Conservation (phyloP, 1,140 invertebrate genomes). For the Nasonia longicornis region DNA sequence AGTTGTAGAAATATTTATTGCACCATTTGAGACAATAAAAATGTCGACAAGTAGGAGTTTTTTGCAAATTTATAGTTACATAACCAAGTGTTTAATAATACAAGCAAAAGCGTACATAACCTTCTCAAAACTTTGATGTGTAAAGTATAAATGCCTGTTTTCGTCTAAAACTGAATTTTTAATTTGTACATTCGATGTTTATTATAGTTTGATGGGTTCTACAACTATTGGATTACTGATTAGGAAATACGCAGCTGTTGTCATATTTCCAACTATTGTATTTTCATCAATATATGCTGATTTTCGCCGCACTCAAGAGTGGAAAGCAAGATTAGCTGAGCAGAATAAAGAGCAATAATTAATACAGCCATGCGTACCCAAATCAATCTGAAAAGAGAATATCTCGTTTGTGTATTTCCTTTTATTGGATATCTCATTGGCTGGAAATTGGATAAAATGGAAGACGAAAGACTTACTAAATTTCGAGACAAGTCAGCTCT, state of each 20-base stretch:
- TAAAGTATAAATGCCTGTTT: not conserved
- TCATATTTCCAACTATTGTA: slow-evolving; percentile 75
- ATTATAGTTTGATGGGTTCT: slow-evolving; percentile 60
- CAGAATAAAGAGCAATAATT: slow-evolving; percentile 30
- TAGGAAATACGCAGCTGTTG: slow-evolving; percentile 72
- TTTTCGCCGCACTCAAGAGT: slow-evolving; percentile 76
- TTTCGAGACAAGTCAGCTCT: slow-evolving; percentile 84
- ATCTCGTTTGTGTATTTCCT: slow-evolving; percentile 67
- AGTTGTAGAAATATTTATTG: not conserved
- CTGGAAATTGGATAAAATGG: slow-evolving; percentile 74
- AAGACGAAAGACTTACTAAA: slow-evolving; percentile 76
- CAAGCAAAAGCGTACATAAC: slow-evolving; percentile 1
- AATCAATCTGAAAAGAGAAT: slow-evolving; percentile 39
- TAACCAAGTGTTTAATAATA: slow-evolving; percentile 9
- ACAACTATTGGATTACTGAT: slow-evolving; percentile 50
- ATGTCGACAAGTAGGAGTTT: not conserved
- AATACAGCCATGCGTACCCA: slow-evolving; percentile 18
- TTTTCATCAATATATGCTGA: slow-evolving; percentile 75
- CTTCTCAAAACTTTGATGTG: slow-evolving; percentile 13
- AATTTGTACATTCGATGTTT: slow-evolving; percentile 29
- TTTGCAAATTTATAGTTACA: slow-evolving; percentile 4
- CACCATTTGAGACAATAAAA: not conserved
- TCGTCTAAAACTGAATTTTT: not conserved
- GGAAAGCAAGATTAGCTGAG: slow-evolving; percentile 70
- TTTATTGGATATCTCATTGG: slow-evolving; percentile 73